Evolutionary conservation across 2,888 invertebrate genomes (phyloP), one percentile per base, ranked within the genome.

Genomic region (Parnassius mnemosyne): DNA sequence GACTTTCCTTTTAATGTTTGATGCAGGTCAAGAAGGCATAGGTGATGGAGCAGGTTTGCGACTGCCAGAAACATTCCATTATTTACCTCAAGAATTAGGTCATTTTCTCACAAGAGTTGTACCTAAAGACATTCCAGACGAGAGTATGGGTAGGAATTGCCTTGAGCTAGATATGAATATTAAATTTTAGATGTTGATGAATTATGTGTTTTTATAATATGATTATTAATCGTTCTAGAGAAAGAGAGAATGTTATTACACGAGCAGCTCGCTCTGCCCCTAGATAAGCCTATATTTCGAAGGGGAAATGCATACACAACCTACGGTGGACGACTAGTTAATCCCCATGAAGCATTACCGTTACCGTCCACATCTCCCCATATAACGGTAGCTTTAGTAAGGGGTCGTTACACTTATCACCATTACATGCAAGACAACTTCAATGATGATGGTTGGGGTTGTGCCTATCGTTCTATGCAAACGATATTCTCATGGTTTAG

Each of bases 361-460:
- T 64, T 82, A 1, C 81, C 87, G 65, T 86, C 85, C 42, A 47
- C 70, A 10, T 83, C 77, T 61, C 70, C 73, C 0, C 85, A 84
- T 47, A 78, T 79, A 1, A 79, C 72, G 0, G 70, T 80, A 1
- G 89, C 90, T 51, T 66, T 95, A 43, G 95, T 99, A 3, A 92
- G 94, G 67, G 99, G 99, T 1, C 93, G 94, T 67, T 99, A 99
- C 80, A 92, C 95, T 16, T 99, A 99, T 85, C 96, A 98, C 81
- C 99, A 99, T 84, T 99, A 99, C 83, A 96, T 97, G 95, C 98
- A 99, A 84, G 96, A 99, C 77, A 93, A 94, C 70, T 94, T 97
- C 80, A 96, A 99, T 83, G 99, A 99, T 77, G 95, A 96, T 81
- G 98, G 98, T n/a, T 99, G 99, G 99, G 99, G 99, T 5, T 99